Evolutionary conservation across 2,888 invertebrate genomes (phyloP).

Genomic region (Drosophila helvetica): DNA sequence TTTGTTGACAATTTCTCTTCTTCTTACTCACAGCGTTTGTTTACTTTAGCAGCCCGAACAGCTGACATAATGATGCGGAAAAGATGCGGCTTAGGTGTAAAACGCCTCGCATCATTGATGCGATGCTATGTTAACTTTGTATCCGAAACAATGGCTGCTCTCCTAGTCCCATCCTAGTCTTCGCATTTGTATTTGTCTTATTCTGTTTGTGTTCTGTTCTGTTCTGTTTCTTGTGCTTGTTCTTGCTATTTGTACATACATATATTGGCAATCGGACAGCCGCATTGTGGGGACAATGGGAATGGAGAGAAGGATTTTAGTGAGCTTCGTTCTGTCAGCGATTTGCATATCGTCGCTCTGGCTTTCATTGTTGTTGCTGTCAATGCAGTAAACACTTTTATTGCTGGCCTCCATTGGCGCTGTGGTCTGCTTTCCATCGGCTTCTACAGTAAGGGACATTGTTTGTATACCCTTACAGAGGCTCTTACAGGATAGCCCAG

Average conservation of each 20-base stretch:
- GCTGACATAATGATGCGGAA: too few species aligned
- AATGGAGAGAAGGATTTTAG: constrained; percentile 29
- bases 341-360: constrained; percentile 46
- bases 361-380: constrained; percentile 28
- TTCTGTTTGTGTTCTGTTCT: too few species aligned
- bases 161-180: too few species aligned
- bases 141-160: too few species aligned
- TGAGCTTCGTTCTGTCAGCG: constrained; percentile 45
- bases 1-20: too few species aligned
- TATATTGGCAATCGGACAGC: constrained; percentile 42
- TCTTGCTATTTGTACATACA: constrained; percentile 27
- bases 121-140: too few species aligned
- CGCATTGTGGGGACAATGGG: constrained; percentile 28
- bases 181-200: too few species aligned
- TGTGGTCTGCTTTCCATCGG: constrained; percentile 13
- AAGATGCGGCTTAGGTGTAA: too few species aligned
- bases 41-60: too few species aligned
- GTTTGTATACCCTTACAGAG: neutral
- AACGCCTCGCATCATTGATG: too few species aligned
- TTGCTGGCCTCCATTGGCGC: constrained; percentile 55
- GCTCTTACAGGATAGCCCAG: neutral
- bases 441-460: neutral
- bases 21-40: too few species aligned
- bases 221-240: neutral
- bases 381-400: constrained; percentile 61